These are phyloP conservation scores for Syrrhaptes paradoxus DNA, from an alignment of 2,113 vertebrate genomes.

Conservation along the genomic window DNA sequence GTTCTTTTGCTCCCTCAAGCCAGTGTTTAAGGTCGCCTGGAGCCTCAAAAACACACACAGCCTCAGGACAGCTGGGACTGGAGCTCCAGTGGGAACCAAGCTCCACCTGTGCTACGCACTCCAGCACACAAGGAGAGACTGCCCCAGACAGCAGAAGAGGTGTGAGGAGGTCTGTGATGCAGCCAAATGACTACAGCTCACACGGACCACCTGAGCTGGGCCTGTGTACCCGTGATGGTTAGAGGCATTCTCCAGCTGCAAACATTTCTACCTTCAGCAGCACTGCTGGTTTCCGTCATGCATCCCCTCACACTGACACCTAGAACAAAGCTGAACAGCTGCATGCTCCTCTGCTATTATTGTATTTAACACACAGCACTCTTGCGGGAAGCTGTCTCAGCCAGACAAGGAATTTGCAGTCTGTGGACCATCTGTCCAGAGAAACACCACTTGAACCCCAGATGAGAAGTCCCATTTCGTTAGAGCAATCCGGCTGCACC, in stretches of 20 bases:
- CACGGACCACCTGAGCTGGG: accelerated
- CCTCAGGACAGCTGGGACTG: background rate
- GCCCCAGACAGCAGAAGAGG: background rate
- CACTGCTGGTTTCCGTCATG: background rate
- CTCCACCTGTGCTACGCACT: background rate
- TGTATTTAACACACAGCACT: background rate
- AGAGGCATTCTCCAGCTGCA: background rate
- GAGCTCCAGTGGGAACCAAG: background rate
- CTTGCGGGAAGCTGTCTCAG: background rate
- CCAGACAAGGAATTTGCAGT: background rate
- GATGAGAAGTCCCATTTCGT: background rate
- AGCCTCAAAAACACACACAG: background rate
- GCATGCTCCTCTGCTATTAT: background rate
- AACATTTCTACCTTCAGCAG: background rate
- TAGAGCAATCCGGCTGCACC: constrained; percentile 2
- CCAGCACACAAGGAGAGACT: background rate
- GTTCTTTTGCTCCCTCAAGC: background rate
- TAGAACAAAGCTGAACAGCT: background rate
- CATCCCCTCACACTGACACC: background rate
- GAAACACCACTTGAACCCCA: background rate
- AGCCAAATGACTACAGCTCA: background rate
- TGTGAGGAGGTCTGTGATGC: background rate
- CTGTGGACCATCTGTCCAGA: background rate
- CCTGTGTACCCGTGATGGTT: background rate
- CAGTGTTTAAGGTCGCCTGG: background rate